A percentile compares a stretch with the other conserved stretches of the same genome.
Conservation (phyloP, 2,113 vertebrate genomes). For the Myocastor coypus region DNA sequence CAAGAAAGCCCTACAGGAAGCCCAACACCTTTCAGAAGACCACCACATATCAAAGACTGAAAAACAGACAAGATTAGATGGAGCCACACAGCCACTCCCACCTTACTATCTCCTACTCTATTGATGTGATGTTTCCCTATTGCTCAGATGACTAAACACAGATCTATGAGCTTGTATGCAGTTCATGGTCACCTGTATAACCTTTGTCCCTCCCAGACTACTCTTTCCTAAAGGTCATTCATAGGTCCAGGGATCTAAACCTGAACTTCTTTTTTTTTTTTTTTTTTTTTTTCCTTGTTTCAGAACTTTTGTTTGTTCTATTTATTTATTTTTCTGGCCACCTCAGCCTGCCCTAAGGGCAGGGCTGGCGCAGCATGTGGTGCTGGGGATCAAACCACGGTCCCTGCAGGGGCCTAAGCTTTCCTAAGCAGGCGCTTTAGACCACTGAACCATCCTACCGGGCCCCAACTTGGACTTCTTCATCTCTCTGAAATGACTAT, state of each 20-base stretch:
- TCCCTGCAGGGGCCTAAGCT: too few species aligned
- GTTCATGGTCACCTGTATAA: not conserved
- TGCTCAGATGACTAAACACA: not conserved
- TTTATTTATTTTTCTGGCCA: too few species aligned
- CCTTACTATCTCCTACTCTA: not conserved
- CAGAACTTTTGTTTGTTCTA: too few species aligned
- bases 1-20: not conserved
- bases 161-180: not conserved
- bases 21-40: not conserved
- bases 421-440: too few species aligned
- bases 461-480: too few species aligned
- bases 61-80: not conserved
- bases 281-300: too few species aligned
- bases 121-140: not conserved
- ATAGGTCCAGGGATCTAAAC: not conserved
- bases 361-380: too few species aligned
- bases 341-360: too few species aligned
- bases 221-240: not conserved
- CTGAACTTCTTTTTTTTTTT: not conserved
- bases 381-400: too few species aligned
- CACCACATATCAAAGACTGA: not conserved
- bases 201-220: not conserved
- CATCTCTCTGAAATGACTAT: not conserved
- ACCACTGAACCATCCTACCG: too few species aligned
- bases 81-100: not conserved